Base-by-base conservation (phyloP, 2,888 invertebrate genomes). In the Tipula vernalis region DNA sequence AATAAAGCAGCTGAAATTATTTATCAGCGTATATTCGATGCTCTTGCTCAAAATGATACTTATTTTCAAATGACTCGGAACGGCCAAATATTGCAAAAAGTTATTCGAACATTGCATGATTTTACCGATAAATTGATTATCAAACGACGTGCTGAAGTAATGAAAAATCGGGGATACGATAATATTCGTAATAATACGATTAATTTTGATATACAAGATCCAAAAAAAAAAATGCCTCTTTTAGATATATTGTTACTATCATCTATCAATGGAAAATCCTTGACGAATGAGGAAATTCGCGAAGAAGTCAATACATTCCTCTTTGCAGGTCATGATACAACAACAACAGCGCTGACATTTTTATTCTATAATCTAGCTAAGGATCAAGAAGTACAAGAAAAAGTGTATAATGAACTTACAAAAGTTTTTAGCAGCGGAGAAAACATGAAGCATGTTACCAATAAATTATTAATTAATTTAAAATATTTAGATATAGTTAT, bases 261-360 rank as follows among this genome's bases (percentile, higher is more conserved):
- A 3, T 93, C 93, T 88, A 92, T 93, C 13, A 93, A 94, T 88
- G 94, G 94, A 0, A 90, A 92, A 87, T 93, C 92, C 4, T 90
- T 96, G 84, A 92, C 93, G 8, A 93, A 94, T 88, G 90, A 93
- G 42, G 93, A 93, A 87, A 93, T 96, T 83, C 92, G 94, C 87
- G 94, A 95, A 89, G 95, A 95, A 91, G 95, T 95, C 0, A 94
- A 95, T 88, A 95, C 95, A 0, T 95, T 95, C 88, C 94, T 95
- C 94, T 95, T 95, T 90, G 95, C 94, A 90, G 93, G 93, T 0
- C 92, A 93, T 87, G 93, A 93, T 87, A 93, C 93, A 3, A 93
- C 93, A 10, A 91, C 93, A 0, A 91, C 93, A 13, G 92, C 92
- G 2, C 90, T 93, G 12, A 91, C 91, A 87, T 93, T 93, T 90